Evolutionary conservation across 2,797 vertebrate species (phyloP).

Genomic region (Odontamblyopus lacepedii): DNA sequence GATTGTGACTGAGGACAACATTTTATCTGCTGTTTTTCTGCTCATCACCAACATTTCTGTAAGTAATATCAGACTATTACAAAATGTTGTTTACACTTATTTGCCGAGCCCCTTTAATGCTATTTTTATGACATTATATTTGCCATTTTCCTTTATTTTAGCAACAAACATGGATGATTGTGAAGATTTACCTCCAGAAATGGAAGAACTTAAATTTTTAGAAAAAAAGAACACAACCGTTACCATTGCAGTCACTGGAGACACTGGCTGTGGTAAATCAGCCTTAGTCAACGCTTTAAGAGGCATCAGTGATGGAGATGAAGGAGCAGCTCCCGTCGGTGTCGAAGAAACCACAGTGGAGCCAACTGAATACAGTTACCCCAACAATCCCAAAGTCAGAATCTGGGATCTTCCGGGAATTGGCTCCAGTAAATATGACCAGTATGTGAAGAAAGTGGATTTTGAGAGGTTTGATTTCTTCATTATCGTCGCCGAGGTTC

Average conservation of each 20-base stretch:
- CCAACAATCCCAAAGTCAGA: conserved; percentile 62
- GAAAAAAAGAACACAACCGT: neutral
- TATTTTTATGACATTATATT: too few species aligned
- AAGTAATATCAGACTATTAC: too few species aligned
- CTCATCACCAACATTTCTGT: too few species aligned
- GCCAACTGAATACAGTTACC: conserved; percentile 59
- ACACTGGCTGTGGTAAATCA: neutral
- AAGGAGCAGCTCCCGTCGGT: conserved; percentile 41
- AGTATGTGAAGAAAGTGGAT: neutral
- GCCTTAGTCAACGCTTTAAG: conserved; percentile 17
- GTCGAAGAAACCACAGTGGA: conserved; percentile 41
- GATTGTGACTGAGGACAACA: too few species aligned
- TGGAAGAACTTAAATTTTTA: neutral
- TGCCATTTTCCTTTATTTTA: too few species aligned
- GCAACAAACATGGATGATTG: too few species aligned
- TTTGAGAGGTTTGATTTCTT: conserved; percentile 70
- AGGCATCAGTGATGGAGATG: conserved; percentile 3
- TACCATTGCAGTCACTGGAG: neutral
- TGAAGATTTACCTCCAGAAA: too few species aligned
- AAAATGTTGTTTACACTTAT: too few species aligned
- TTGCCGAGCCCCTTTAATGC: too few species aligned
- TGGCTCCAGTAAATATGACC: conserved; percentile 60
- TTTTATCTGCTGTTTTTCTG: too few species aligned
- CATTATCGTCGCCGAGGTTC: too few species aligned
- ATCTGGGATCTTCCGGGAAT: conserved; percentile 81